Conservation (phyloP, 2,888 invertebrate species). For the Parnassius smintheus region DNA sequence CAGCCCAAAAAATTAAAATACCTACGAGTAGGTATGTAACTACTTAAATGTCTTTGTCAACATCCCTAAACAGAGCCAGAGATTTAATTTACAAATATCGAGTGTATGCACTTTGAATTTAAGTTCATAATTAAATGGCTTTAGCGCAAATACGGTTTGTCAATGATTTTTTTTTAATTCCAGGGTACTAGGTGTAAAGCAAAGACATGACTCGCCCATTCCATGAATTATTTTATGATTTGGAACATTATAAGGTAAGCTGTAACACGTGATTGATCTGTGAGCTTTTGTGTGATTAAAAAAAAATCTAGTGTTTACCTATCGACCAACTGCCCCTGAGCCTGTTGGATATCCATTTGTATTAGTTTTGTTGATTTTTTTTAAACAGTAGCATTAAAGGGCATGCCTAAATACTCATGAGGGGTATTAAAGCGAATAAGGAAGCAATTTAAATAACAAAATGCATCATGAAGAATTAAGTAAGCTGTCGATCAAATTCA, state of each 20-base stretch:
- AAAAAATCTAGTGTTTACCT: constrained; percentile 50
- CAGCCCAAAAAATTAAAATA: too few relatives aligned
- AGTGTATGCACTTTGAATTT: not conserved
- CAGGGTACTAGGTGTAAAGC: not conserved
- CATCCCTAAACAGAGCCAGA: too few relatives aligned
- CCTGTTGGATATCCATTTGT: constrained; percentile 47
- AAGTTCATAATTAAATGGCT: not conserved
- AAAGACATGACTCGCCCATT: constrained; percentile 19
- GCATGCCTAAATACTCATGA: constrained; percentile 50
- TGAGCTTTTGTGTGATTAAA: constrained; percentile 33
- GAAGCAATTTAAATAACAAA: constrained; percentile 42
- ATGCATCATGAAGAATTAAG: constrained; percentile 33
- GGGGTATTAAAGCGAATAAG: constrained; percentile 40
- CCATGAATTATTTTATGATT: constrained; percentile 12
- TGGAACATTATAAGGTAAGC: constrained; percentile 19
- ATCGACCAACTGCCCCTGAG: constrained; percentile 57
- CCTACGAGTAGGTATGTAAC: too few relatives aligned
- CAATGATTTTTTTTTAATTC: not conserved
- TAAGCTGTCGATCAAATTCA: constrained; percentile 27
- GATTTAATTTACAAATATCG: too few relatives aligned
- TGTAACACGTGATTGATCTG: constrained; percentile 22
- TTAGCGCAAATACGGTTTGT: constrained; percentile 9
- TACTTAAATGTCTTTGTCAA: too few relatives aligned
- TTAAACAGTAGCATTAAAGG: constrained; percentile 29
- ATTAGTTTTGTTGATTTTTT: constrained; percentile 35